Percentiles rank a stretch among this genome's conserved stretches.
These are phyloP conservation scores for Urechis unicinctus DNA, from an alignment of 2,888 invertebrate genomes.

Conservation along the genomic window DNA sequence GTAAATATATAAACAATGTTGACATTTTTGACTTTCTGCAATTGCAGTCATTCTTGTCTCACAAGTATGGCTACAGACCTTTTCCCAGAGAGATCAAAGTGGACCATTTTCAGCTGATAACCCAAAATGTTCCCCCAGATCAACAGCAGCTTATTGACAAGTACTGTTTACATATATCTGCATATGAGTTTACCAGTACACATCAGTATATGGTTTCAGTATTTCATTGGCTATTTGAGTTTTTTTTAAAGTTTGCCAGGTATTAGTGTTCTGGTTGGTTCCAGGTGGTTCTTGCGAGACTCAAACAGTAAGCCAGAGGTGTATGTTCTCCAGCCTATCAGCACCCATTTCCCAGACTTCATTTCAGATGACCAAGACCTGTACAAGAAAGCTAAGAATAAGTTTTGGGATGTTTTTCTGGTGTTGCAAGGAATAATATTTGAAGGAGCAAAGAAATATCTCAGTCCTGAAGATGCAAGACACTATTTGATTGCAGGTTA, in stretches of 20 bases:
- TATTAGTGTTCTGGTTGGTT: background rate
- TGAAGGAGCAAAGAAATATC: slow-evolving; percentile 44
- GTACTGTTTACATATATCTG: background rate
- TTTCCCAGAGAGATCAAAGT: slow-evolving; percentile 28
- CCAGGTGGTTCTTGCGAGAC: slow-evolving; percentile 64
- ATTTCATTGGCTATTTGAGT: no score
- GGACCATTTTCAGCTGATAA: slow-evolving; percentile 24
- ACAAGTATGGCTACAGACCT: slow-evolving; percentile 35
- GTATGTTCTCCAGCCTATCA: slow-evolving; percentile 64
- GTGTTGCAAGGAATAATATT: slow-evolving; percentile 65
- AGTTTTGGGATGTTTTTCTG: slow-evolving; percentile 59
- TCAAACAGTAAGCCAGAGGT: slow-evolving; percentile 69
- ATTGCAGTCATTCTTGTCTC: no score
- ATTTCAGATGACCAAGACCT: slow-evolving; percentile 41
- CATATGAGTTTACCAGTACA: no score
- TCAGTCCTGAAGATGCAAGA: slow-evolving; percentile 1
- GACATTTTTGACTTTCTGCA: no score
- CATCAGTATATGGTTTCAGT: no score
- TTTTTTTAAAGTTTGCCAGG: background rate
- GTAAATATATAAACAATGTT: no score
- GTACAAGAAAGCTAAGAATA: slow-evolving; percentile 46
- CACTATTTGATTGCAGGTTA: slow-evolving; percentile 11
- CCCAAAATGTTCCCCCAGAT: background rate
- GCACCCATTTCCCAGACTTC: slow-evolving; percentile 56
- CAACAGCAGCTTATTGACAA: background rate